A percentile compares a stretch with the other conserved stretches of the same genome.
Evolutionary conservation across 64 coral and sea anemone species (phyloP).

Genomic region (Pocillopora verrucosa): DNA sequence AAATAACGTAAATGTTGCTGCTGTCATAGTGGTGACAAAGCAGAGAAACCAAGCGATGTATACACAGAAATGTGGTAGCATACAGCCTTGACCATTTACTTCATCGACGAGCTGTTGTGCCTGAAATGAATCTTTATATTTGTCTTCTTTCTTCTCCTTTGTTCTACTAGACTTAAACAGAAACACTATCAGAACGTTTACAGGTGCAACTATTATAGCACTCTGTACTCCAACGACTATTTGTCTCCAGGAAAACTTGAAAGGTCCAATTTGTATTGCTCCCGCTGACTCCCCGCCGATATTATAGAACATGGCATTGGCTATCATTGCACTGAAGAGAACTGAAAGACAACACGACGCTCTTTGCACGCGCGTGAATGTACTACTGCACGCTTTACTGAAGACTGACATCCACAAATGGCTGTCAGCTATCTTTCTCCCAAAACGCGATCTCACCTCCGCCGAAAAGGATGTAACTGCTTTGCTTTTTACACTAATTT

Average conservation of each 20-base stretch:
- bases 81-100: not conserved
- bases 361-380: constrained; percentile 55
- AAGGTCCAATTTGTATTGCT: constrained; percentile 35
- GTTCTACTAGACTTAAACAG: constrained; percentile 18
- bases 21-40: constrained; percentile 33
- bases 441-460: not conserved
- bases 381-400: constrained; percentile 21
- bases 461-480: not conserved
- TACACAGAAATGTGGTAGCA: not conserved
- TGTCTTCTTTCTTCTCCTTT: not conserved
- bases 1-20: constrained; percentile 58
- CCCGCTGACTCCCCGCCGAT: not conserved
- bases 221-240: constrained; percentile 46
- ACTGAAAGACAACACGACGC: constrained; percentile 45
- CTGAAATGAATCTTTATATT: not conserved
- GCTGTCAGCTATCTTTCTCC: not conserved
- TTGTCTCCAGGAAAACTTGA: constrained; percentile 25
- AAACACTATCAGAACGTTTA: constrained; percentile 36
- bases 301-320: constrained; percentile 58
- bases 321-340: constrained; percentile 48
- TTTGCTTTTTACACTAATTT: not conserved
- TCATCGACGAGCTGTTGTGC: not conserved
- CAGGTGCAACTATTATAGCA: constrained; percentile 15
- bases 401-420: constrained; percentile 51
- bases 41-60: constrained; percentile 48